A percentile compares a stretch with the other conserved stretches of the same genome.
Conservation (phyloP, 2,113 vertebrate genomes). For the Meriones unguiculatus region DNA sequence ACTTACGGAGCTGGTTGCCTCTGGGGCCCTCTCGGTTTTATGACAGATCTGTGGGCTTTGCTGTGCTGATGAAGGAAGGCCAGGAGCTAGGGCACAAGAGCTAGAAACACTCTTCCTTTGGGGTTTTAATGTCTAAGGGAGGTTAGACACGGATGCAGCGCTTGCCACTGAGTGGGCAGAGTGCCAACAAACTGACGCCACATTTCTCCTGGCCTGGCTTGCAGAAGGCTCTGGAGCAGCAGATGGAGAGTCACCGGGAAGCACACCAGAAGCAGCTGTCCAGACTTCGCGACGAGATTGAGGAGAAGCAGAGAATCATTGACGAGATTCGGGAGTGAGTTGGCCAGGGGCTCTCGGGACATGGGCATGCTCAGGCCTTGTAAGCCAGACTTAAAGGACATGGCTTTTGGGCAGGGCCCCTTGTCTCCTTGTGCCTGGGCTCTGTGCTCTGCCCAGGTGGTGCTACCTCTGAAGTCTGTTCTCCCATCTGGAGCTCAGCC, state of each 20-base stretch:
- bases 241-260: slow-evolving; percentile 95
- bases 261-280: slow-evolving; percentile 94
- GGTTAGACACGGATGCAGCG: background rate
- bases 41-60: background rate
- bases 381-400: background rate
- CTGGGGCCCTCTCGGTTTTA: background rate
- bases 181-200: background rate
- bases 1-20: background rate
- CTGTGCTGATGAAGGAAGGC: background rate
- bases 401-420: background rate
- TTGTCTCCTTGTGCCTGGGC: background rate
- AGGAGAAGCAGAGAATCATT: slow-evolving; percentile 95
- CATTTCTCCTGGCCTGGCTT: slow-evolving; percentile 44
- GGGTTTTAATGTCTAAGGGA: background rate
- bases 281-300: slow-evolving; percentile 94
- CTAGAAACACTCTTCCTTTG: background rate
- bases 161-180: slow-evolving; percentile 30
- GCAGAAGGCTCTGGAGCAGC: slow-evolving; percentile 93
- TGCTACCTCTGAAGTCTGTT: background rate
- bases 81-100: background rate
- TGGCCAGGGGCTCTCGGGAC: accelerated
- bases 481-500: slow-evolving; percentile 8
- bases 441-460: background rate
- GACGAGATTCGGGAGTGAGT: slow-evolving; percentile 95
- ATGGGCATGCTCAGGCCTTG: background rate